These are phyloP conservation scores for Larimichthys crocea DNA, from an alignment of 2,113 vertebrate species.

Conservation along the genomic window DNA sequence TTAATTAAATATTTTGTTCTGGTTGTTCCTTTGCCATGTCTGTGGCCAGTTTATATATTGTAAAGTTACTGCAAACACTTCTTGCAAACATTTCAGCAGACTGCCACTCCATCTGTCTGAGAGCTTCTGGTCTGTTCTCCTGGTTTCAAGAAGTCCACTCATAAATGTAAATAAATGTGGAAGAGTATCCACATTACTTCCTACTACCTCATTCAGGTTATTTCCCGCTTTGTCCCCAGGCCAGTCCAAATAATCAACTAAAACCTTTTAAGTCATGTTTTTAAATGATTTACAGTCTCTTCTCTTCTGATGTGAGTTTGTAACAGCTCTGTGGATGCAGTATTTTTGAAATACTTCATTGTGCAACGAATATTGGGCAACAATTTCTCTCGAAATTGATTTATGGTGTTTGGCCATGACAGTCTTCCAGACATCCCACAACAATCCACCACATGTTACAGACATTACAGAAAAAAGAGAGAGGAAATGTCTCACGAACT, in stretches of 20 bases:
- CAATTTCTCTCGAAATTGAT: constrained; percentile 46
- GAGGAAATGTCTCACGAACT: constrained; percentile 63
- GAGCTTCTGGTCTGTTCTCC: not conserved
- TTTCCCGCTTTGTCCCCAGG: constrained; percentile 4
- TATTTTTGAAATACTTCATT: constrained; percentile 10
- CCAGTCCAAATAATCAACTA: not conserved
- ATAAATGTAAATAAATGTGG: not conserved
- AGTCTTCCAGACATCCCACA: constrained; percentile 45
- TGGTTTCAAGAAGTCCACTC: not conserved
- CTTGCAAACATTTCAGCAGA: constrained; percentile 14
- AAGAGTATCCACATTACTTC: not conserved
- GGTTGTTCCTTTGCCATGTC: not conserved
- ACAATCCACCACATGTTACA: constrained; percentile 75
- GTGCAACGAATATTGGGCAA: constrained; percentile 43
- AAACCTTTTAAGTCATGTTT: not conserved
- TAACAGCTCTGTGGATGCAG: not conserved
- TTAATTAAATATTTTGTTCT: not conserved
- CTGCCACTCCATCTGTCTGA: not conserved
- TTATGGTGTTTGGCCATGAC: constrained; percentile 62
- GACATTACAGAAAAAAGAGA: constrained; percentile 62
- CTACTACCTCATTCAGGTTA: not conserved
- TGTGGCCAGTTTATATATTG: not conserved
- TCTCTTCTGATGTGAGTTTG: not conserved
- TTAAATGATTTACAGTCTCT: not conserved
- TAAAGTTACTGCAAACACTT: not conserved